phyloP scores from a whole-genome alignment of 2,113 vertebrate genomes.

The Mellivora capensis region DNA sequence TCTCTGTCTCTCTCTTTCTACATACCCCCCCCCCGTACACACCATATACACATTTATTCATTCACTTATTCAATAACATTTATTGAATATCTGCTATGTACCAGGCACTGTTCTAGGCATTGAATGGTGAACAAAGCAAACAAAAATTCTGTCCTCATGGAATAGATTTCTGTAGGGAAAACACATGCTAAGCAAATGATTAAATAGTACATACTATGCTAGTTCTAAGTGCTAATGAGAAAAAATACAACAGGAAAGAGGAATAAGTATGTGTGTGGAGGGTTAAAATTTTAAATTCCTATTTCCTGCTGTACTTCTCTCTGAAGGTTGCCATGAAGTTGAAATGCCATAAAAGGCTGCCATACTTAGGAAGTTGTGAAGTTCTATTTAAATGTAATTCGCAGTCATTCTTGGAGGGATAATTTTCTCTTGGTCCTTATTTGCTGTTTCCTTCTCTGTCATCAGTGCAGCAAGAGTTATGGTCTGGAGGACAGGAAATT shows the following conservation, averaged over 20 bases:
- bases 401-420: neutral
- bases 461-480: constrained; percentile 1
- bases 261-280: neutral
- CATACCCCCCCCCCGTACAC: neutral
- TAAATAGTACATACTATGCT: constrained; percentile 29
- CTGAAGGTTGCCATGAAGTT: constrained; percentile 25
- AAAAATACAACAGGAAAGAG: constrained; percentile 38
- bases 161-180: neutral
- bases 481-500: neutral
- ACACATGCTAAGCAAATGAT: neutral
- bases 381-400: constrained; percentile 37
- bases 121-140: neutral
- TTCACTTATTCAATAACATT: neutral
- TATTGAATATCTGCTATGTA: neutral
- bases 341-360: constrained; percentile 32
- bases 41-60: neutral
- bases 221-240: constrained; percentile 28
- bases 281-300: constrained; percentile 47
- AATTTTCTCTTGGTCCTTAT: constrained; percentile 31
- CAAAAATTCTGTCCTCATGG: neutral
- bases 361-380: constrained; percentile 23
- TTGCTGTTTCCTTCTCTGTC: constrained; percentile 6
- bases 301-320: constrained; percentile 41
- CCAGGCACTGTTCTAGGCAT: neutral
- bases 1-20: neutral